Evolutionary conservation across 2,888 invertebrate species (phyloP), one percentile per base, ranked within the genome.

Genomic region (Glomeris marginata): DNA sequence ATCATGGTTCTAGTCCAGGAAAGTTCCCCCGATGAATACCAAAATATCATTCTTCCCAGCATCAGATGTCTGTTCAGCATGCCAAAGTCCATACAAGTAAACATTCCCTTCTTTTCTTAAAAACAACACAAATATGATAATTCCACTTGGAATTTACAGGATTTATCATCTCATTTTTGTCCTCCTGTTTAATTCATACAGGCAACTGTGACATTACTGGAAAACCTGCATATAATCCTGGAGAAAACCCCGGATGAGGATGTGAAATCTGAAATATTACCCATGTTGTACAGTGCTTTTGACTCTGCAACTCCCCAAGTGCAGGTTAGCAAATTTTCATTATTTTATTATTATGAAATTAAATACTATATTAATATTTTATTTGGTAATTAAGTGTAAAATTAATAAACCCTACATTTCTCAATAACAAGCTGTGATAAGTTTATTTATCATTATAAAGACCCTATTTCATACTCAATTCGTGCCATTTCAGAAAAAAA

Each of bases 271-370:
- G 88, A 91, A 63, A 78, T 94, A 45, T 71, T 94, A 59, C 88
- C 90, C 3, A 76, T 91, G 71, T 71, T 94, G 46, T 90, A 83
- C 69, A 78, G 75, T 58, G 81, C 88, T 21, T 80, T 94, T 62
- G 91, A 94, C 61, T 86, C 84, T 62, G 80, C 82, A 51, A 84
- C 84, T 51, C 80, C 84, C 57, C 87, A 87, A 72, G 84, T 90
- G 54, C 88, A 91, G 82, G 91, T 91, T 67, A 61, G 36, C 34
- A 43, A 28, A n/a, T 34, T 18, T 11, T 15, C 20, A n/a, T 35
- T 48, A 28, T 28, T 28, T 28, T 28, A n/a, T n/a, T n/a, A n/a
- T n/a, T n/a, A n/a, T n/a, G n/a, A n/a, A n/a, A n/a, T n/a, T n/a
- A n/a, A n/a, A n/a, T n/a, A n/a, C n/a, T n/a, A n/a, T n/a, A n/a